Evolutionary conservation across 2,113 vertebrate genomes (phyloP).

Genomic region (Bos indicus): DNA sequence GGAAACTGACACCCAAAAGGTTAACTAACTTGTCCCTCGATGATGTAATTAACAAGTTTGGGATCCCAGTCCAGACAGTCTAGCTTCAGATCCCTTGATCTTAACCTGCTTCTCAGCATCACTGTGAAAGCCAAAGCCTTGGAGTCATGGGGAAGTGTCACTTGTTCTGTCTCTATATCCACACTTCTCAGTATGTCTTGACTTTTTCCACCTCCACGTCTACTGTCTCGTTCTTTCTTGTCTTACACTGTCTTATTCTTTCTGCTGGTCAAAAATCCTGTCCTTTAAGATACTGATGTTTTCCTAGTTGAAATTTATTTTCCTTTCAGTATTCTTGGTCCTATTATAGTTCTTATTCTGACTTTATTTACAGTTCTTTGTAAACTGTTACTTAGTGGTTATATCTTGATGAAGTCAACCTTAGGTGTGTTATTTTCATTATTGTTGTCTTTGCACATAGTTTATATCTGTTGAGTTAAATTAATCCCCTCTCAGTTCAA

Average conservation of each 20-base stretch:
- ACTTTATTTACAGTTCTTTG: constrained; percentile 10
- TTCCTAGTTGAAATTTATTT: not conserved
- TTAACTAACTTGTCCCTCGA: not conserved
- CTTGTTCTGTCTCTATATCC: not conserved
- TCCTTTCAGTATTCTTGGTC: not conserved
- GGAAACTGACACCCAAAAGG: not conserved
- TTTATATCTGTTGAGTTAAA: not conserved
- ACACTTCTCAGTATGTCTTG: not conserved
- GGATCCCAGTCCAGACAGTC: not conserved
- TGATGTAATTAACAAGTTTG: not conserved
- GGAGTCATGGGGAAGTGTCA: not conserved
- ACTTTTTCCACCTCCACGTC: not conserved
- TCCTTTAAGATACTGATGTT: not conserved
- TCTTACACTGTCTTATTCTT: not conserved
- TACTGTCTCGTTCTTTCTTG: not conserved
- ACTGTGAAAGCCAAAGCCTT: not conserved
- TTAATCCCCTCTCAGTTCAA: not conserved
- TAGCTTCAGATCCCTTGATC: not conserved
- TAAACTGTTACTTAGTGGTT: not conserved
- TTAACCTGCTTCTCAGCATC: not conserved
- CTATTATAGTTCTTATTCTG: not conserved
- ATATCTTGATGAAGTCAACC: not conserved
- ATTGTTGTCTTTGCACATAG: not conserved
- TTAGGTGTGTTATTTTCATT: not conserved
- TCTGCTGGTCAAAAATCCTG: not conserved